Conservation (phyloP, 2,113 vertebrate genomes). For the Trichechus manatus region DNA sequence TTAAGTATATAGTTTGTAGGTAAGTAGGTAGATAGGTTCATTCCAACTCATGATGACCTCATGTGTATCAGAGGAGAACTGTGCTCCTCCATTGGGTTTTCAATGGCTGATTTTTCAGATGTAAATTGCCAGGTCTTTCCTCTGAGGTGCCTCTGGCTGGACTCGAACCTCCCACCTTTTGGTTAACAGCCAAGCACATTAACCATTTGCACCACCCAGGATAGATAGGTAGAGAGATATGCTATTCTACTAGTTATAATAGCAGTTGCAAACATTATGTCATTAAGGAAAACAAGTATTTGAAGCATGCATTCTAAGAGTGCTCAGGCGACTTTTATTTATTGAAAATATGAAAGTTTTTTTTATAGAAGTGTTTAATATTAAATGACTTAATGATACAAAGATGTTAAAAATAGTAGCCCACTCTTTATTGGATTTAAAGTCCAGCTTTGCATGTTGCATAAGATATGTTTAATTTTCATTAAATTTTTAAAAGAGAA, state of each 20-base stretch:
- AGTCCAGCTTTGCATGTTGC: neutral
- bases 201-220: too few relatives aligned
- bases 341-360: neutral
- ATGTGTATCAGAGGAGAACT: too few relatives aligned
- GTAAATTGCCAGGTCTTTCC: too few relatives aligned
- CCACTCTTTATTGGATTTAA: neutral
- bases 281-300: neutral
- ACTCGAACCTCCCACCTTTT: too few relatives aligned
- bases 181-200: too few relatives aligned
- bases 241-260: neutral
- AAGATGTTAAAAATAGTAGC: neutral
- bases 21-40: neutral
- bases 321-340: neutral
- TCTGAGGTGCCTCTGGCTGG: too few relatives aligned
- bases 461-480: neutral
- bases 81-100: too few relatives aligned
- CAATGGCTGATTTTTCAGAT: too few relatives aligned
- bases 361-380: constrained; percentile 6
- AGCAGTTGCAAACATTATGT: neutral
- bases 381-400: neutral
- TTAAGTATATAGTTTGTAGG: neutral
- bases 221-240: neutral
- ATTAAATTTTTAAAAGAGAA: too few relatives aligned
- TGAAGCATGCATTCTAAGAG: neutral
- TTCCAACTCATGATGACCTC: too few relatives aligned